Evolutionary conservation across 2,113 vertebrate species (phyloP).

Genomic region (Paedocypris sp.): DNA sequence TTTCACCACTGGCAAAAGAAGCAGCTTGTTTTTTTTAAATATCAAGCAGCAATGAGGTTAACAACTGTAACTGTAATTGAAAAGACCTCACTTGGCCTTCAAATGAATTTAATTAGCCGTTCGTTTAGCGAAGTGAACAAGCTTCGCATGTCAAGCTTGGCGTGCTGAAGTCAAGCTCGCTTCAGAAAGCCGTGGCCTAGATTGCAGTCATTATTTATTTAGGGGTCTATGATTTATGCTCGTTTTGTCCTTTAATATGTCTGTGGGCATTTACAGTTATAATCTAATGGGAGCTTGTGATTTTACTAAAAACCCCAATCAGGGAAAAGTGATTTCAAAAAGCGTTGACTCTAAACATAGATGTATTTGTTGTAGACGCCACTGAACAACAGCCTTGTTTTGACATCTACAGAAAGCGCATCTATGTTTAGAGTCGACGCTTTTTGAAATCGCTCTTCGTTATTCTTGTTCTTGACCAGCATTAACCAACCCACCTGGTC

Average conservation of each 20-base stretch:
- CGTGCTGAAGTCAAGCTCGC: not conserved
- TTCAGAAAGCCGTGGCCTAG: not conserved
- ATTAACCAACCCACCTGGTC: not conserved
- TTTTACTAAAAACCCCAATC: not conserved
- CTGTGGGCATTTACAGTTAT: not conserved
- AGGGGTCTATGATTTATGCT: slow-evolving; percentile 16
- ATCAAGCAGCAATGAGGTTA: not conserved
- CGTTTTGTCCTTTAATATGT: not conserved
- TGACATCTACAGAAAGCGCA: no score
- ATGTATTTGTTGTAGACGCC: no score
- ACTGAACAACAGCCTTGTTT: no score
- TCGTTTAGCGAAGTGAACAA: slow-evolving; percentile 3
- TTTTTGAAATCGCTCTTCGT: not conserved
- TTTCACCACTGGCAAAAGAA: no score
- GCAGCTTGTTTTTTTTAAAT: no score
- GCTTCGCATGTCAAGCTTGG: not conserved
- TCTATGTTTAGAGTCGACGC: not conserved
- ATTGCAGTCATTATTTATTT: slow-evolving; percentile 7
- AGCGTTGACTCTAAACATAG: not conserved
- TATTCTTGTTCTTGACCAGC: no score
- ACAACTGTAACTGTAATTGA: not conserved
- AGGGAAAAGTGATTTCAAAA: not conserved
- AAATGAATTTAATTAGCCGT: slow-evolving; percentile 1
- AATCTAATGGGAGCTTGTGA: not conserved
- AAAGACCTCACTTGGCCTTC: not conserved